Conservation (phyloP, 2,888 invertebrate species). For the Limnephilus rhombicus region DNA sequence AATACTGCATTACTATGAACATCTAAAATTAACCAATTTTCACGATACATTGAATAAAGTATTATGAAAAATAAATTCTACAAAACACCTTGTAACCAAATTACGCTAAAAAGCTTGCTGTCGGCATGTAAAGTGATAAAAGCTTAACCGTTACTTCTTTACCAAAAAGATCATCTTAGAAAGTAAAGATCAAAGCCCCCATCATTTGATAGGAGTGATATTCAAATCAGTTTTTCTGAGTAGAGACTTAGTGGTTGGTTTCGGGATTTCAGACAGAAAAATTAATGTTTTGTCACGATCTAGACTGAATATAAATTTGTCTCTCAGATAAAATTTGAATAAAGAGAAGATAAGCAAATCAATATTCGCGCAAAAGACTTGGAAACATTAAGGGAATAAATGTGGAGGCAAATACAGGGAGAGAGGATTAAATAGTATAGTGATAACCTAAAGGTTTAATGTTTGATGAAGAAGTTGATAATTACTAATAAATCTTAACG, state of each 20-base stretch:
- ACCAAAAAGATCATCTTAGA: slow-evolving; percentile 25
- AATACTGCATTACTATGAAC: no score
- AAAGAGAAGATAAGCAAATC: slow-evolving; percentile 42
- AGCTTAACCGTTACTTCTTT: neutral
- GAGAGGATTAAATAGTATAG: neutral
- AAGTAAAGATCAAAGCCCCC: slow-evolving; percentile 5
- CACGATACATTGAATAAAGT: no score
- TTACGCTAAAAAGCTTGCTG: neutral
- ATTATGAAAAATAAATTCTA: neutral
- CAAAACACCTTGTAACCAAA: neutral
- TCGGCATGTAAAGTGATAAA: neutral
- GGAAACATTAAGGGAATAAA: neutral
- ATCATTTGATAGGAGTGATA: slow-evolving; percentile 11
- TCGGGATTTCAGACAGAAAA: slow-evolving; percentile 33
- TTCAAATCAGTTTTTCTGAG: slow-evolving; percentile 30
- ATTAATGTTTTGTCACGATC: slow-evolving; percentile 61
- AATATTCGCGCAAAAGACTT: slow-evolving; percentile 11
- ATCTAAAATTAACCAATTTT: no score
- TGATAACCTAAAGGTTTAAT: neutral
- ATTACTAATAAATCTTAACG: no score
- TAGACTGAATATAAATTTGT: slow-evolving; percentile 59
- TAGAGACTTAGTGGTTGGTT: slow-evolving; percentile 16
- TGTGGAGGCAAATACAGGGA: neutral
- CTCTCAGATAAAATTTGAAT: slow-evolving; percentile 49
- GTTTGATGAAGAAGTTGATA: no score